Evolutionary conservation across 2,888 invertebrate genomes (phyloP).

Genomic region (Aphidoletes aphidimyza): DNA sequence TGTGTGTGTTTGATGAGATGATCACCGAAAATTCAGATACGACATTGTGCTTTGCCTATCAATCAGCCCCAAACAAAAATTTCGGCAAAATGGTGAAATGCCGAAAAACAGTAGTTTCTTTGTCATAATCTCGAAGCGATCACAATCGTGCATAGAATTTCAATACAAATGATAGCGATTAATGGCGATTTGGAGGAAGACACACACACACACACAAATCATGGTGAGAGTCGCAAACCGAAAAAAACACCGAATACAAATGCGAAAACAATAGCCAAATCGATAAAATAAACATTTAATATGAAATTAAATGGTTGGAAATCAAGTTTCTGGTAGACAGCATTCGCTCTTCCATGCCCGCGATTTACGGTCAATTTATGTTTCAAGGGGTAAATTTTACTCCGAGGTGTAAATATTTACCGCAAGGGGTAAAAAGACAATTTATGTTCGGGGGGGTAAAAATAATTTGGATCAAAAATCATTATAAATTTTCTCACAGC

Average conservation of each 20-base stretch:
- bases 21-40: neutral
- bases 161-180: neutral
- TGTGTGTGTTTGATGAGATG: conserved; percentile 17
- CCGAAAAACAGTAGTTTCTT: neutral
- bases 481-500: too few species aligned
- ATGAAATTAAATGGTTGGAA: neutral
- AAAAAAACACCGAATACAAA: neutral
- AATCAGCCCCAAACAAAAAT: conserved; percentile 12
- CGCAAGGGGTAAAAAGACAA: too few species aligned
- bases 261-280: neutral
- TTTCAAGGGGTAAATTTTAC: too few species aligned
- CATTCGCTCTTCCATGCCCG: neutral
- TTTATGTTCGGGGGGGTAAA: neutral
- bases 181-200: too few species aligned
- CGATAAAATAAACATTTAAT: neutral
- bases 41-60: neutral
- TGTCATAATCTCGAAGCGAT: neutral
- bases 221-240: neutral
- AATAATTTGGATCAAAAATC: too few species aligned
- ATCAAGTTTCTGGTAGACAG: neutral
- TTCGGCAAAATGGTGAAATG: neutral
- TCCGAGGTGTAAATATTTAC: too few species aligned
- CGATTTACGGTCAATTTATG: too few species aligned
- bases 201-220: neutral
- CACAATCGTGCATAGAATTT: neutral